A percentile compares a stretch with the other conserved stretches of the same genome.
Conservation (phyloP, 2,888 invertebrate species). For the Chrysolina oricalcia region DNA sequence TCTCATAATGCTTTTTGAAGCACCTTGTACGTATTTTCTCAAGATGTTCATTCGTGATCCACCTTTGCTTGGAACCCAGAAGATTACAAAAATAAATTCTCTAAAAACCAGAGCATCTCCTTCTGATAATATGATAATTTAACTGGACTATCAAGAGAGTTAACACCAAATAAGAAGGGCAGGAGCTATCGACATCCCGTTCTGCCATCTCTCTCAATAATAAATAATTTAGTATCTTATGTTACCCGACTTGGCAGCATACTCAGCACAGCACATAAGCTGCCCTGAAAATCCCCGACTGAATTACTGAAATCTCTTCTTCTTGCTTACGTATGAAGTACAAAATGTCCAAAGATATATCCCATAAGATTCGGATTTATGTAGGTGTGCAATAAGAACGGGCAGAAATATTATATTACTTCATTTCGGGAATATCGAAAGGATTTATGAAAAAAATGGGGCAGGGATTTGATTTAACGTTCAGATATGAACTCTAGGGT, state of each 20-base stretch:
- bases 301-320: not conserved
- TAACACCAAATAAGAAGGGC: not conserved
- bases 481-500: not conserved
- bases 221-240: slow-evolving; percentile 6
- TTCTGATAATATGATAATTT: not conserved
- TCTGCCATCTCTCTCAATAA: not conserved
- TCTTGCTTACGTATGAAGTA: not conserved
- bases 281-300: not conserved
- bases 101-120: no score
- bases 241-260: slow-evolving; percentile 10
- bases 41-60: no score
- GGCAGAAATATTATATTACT: not conserved
- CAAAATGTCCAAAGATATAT: not conserved
- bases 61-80: no score
- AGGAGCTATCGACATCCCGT: not conserved
- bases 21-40: no score
- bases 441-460: not conserved
- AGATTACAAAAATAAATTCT: no score
- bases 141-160: not conserved
- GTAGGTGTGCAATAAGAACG: not conserved
- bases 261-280: not conserved
- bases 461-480: not conserved
- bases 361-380: not conserved
- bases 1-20: no score
- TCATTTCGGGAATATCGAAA: not conserved